Evolutionary conservation across 1,140 invertebrate species (phyloP), one percentile per base, ranked within the genome.

Genomic region (Chironomus striatipennis): DNA sequence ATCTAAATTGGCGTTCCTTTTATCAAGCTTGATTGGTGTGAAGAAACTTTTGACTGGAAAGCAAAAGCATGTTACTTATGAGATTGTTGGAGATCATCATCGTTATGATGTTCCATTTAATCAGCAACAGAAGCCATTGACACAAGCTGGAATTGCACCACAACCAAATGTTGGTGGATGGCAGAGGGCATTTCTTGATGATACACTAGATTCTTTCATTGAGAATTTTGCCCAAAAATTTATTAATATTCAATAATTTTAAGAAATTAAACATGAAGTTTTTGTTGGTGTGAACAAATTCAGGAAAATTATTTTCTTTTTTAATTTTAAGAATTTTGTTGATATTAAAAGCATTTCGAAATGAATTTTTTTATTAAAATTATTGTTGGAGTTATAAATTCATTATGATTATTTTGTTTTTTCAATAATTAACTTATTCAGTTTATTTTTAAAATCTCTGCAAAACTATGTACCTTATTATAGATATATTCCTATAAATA

Each of bases 1-100:
- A 7, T 91, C 90, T 73, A 94, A 94, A 85, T 89, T 93, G 64
- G 92, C 92, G 1, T 85, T 94, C 5, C 85, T 93, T 0, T 79
- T 93, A 10, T 90, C 91, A 0, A 88, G 88, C 34, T 90, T 93
- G 74, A 91, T 94, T 74, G 92, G 91, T 18, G 80, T 94, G 77
- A 93, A 93, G 85, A 93, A 93, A 77, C 83, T 94, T 7, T 90
- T 94, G 80, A 90, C 89, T 43, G 83, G 84, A 84, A 81, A 81
- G 74, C 73, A 79, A 81, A 90, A 90, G 78, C 89, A 90, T 82
- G 90, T 91, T 17, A 90, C 90, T 0, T 91, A 91, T 78, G 90
- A 91, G 77, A 89, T 91, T 0, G 89, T 90, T 1, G 85, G 88
- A 0, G 88, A 90, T 76, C 88, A 88, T 3, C 88, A 89, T 77